Evolutionary conservation across 2,888 invertebrate species (phyloP).

Genomic region (Parasteatoda lunata): DNA sequence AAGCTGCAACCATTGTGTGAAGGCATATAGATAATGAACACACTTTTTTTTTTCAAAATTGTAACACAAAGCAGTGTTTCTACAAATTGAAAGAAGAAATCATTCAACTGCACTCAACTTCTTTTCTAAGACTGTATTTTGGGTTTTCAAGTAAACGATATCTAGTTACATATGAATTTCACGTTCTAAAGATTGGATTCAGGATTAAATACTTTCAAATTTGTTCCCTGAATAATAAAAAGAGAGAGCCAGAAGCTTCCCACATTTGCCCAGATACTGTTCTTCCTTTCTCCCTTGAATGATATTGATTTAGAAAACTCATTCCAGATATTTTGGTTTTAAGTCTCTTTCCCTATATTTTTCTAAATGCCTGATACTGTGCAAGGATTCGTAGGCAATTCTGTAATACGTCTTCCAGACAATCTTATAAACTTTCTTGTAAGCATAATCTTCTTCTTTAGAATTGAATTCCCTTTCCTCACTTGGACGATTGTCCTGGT

Average conservation of each 20-base stretch:
- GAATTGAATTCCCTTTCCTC: background rate
- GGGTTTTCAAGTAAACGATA: too few species aligned
- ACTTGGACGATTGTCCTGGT: background rate
- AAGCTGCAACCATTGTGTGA: too few species aligned
- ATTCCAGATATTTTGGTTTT: background rate
- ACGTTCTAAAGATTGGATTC: constrained; percentile 2
- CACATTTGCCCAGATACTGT: background rate
- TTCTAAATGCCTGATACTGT: too few species aligned
- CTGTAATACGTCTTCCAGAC: too few species aligned
- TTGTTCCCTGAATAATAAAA: constrained; percentile 5
- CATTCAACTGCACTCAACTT: too few species aligned
- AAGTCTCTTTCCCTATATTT: too few species aligned
- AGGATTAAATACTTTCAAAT: constrained; percentile 2
- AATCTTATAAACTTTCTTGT: background rate
- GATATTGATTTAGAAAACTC: background rate
- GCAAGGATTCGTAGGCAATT: too few species aligned
- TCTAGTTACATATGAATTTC: background rate
- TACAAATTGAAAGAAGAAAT: too few species aligned
- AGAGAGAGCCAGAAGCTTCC: background rate
- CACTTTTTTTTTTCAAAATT: too few species aligned
- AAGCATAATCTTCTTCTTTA: background rate
- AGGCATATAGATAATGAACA: too few species aligned
- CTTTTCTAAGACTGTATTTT: too few species aligned
- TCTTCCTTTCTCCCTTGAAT: background rate
- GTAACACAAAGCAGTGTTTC: too few species aligned